Percentiles rank a stretch among this genome's conserved stretches.
Evolutionary conservation across 2,888 invertebrate genomes (phyloP).

Genomic region (Drosophila pegasa): DNA sequence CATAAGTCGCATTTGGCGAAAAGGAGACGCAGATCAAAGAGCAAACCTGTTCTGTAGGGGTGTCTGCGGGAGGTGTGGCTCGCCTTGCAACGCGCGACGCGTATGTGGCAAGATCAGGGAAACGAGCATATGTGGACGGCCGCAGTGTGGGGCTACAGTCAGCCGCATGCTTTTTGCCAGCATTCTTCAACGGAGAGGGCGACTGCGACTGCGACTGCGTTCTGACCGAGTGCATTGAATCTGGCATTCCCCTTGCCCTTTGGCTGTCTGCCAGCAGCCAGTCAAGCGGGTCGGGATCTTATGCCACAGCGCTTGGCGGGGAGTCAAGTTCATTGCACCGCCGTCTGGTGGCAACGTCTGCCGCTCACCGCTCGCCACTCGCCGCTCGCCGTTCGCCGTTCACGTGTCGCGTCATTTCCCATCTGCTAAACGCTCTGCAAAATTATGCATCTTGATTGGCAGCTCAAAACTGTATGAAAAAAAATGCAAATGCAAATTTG

Average conservation of each 20-base stretch:
- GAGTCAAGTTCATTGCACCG: constrained; percentile 73
- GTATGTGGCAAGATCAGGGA: constrained; percentile 50
- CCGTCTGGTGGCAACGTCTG: constrained; percentile 58
- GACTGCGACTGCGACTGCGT: constrained; percentile 18
- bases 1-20: constrained; percentile 61
- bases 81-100: constrained; percentile 5
- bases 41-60: constrained; percentile 59
- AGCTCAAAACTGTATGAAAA: constrained; percentile 14
- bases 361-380: constrained; percentile 46
- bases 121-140: constrained; percentile 44
- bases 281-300: constrained; percentile 71
- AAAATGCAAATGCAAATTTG: constrained; percentile 25
- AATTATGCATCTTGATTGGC: constrained; percentile 75
- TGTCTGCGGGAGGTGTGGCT: constrained; percentile 5
- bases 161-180: constrained; percentile 44
- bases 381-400: constrained; percentile 47
- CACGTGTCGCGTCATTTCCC: constrained; percentile 67
- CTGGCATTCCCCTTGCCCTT: constrained; percentile 45
- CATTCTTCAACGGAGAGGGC: constrained; percentile 14
- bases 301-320: constrained; percentile 29
- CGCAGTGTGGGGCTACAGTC: constrained; percentile 20
- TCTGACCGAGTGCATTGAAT: constrained; percentile 52
- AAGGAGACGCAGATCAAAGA: constrained; percentile 66
- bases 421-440: constrained; percentile 42
- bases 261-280: constrained; percentile 64